Evolutionary conservation across 2,113 vertebrate species (phyloP).

Genomic region (Cromileptes altivelis): DNA sequence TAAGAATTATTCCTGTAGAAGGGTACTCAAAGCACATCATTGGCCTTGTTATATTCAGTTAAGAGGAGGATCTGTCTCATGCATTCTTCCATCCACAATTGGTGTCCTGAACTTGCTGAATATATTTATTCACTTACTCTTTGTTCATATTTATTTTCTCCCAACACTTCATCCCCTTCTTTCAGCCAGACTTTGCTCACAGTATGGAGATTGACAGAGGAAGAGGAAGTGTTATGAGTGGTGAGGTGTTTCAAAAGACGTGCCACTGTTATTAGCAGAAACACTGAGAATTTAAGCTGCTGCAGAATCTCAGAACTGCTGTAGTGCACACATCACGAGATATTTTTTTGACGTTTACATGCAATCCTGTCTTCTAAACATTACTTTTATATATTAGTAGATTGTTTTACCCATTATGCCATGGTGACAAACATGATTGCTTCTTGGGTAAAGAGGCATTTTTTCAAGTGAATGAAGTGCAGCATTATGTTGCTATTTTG

Average conservation of each 20-base stretch:
- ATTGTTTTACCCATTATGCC: not conserved
- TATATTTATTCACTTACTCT: not conserved
- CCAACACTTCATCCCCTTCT: not conserved
- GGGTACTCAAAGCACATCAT: not conserved
- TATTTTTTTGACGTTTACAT: not conserved
- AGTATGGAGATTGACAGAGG: not conserved
- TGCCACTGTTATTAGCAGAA: not conserved
- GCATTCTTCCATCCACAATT: not conserved
- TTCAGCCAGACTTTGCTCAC: not conserved
- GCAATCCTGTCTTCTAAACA: not conserved
- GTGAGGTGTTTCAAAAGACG: not conserved
- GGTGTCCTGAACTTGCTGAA: not conserved
- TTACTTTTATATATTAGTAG: not conserved
- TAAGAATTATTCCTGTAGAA: not conserved
- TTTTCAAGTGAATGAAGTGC: not conserved
- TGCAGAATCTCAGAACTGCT: not conserved
- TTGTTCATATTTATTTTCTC: not conserved
- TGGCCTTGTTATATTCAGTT: constrained; percentile 12
- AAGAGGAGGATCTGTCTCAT: not conserved
- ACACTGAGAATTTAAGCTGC: not conserved
- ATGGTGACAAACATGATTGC: not conserved
- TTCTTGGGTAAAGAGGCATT: no score
- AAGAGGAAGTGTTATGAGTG: not conserved
- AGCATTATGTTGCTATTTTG: no score
- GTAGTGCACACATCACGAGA: not conserved